These are phyloP conservation scores for Latrodectus geometricus DNA, from an alignment of 1,140 invertebrate genomes.

Conservation along the genomic window DNA sequence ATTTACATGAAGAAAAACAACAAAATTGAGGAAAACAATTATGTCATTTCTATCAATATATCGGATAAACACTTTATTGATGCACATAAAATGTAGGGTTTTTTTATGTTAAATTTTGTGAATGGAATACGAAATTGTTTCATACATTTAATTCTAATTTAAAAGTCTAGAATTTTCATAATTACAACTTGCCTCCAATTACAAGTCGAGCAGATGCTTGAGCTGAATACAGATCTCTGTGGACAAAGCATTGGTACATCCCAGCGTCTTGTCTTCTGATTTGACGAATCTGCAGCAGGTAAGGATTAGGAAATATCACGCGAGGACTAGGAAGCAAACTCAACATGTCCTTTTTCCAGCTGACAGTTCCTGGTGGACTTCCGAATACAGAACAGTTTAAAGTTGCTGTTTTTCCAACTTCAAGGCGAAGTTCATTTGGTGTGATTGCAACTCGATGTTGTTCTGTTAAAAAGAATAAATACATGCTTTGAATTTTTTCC, in stretches of 20 bases:
- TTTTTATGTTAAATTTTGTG: too few relatives aligned
- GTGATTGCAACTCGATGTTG: constrained; percentile 18
- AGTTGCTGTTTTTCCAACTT: constrained; percentile 92
- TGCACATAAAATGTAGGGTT: too few relatives aligned
- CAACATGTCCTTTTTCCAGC: constrained; percentile 74
- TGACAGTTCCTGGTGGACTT: constrained; percentile 77
- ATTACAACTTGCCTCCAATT: constrained; percentile 68
- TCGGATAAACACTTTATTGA: too few relatives aligned
- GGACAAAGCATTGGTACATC: constrained; percentile 97
- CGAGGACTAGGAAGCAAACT: constrained; percentile 23
- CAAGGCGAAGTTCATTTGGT: constrained; percentile 91
- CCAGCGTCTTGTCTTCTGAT: constrained; percentile 95
- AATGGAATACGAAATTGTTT: too few relatives aligned
- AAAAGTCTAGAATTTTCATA: too few relatives aligned
- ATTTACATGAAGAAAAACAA: too few relatives aligned
- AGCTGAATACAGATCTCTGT: constrained; percentile 89
- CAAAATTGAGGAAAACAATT: too few relatives aligned
- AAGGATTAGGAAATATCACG: constrained; percentile 43
- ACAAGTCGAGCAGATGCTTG: constrained; percentile 69
- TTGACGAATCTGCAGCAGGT: constrained; percentile 70
- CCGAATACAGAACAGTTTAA: constrained; percentile 92
- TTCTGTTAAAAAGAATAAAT: constrained; percentile 36
- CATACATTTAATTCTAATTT: too few relatives aligned
- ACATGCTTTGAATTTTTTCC: too few relatives aligned
- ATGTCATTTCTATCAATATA: too few relatives aligned